Evolutionary conservation across 1,140 invertebrate genomes (phyloP).

Genomic region (Amphibalanus amphitrite): DNA sequence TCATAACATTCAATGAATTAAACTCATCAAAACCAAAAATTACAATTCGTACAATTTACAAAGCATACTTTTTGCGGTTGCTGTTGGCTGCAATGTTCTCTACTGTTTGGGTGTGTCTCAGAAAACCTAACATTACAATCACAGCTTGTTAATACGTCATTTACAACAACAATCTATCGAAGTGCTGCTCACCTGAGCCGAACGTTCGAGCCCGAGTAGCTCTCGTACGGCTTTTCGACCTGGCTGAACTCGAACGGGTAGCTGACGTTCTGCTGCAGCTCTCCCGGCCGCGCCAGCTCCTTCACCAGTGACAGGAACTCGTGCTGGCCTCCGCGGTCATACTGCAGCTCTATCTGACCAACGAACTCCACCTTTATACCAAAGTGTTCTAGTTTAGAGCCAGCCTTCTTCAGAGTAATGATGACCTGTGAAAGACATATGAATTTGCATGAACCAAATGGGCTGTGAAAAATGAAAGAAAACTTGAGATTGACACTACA

Average conservation of each 20-base stretch:
- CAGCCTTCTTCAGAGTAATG: slow-evolving; percentile 83
- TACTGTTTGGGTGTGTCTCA: too few species aligned
- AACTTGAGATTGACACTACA: background rate
- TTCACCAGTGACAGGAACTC: slow-evolving; percentile 94
- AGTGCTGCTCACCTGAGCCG: slow-evolving; percentile 69
- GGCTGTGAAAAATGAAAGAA: slow-evolving; percentile 5
- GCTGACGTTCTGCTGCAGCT: slow-evolving; percentile 80
- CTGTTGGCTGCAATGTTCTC: too few species aligned
- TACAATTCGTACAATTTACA: too few species aligned
- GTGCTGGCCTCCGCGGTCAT: slow-evolving; percentile 96
- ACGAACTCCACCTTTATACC: slow-evolving; percentile 99
- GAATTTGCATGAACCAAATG: slow-evolving; percentile 4
- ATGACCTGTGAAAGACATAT: slow-evolving; percentile 49
- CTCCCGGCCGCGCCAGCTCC: slow-evolving; percentile 86
- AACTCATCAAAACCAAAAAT: too few species aligned
- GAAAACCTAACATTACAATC: too few species aligned
- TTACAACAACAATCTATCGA: too few species aligned
- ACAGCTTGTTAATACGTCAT: too few species aligned
- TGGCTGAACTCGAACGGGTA: slow-evolving; percentile 95
- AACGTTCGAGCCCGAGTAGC: slow-evolving; percentile 93
- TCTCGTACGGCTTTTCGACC: slow-evolving; percentile 98
- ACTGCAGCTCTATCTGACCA: slow-evolving; percentile 97
- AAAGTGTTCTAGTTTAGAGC: slow-evolving; percentile 92
- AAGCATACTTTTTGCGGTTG: too few species aligned
- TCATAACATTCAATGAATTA: too few species aligned